Evolutionary conservation across 2,113 vertebrate genomes (phyloP).

Genomic region (Podarcis cretensis): DNA sequence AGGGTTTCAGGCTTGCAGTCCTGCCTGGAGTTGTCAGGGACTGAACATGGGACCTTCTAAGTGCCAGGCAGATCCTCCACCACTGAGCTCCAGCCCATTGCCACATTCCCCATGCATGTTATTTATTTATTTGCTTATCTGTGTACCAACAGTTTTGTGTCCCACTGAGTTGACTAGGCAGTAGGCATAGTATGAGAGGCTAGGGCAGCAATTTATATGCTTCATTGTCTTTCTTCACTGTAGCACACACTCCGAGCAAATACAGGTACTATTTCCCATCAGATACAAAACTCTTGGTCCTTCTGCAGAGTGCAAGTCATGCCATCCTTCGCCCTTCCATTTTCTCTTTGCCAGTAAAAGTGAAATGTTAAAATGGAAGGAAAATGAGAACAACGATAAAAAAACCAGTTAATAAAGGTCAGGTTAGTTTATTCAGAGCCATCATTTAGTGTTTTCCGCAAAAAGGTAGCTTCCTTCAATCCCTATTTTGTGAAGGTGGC

Average conservation of each 20-base stretch:
- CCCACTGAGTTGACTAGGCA: not conserved
- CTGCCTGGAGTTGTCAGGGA: no score
- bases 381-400: conserved; percentile 1
- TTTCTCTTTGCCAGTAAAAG: conserved; percentile 19
- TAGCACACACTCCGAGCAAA: not conserved
- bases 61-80: no score
- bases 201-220: not conserved
- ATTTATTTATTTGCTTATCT: not conserved
- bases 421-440: not conserved
- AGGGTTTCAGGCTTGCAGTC: no score
- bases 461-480: conserved; percentile 6
- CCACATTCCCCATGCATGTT: not conserved
- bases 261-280: not conserved
- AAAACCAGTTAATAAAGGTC: conserved; percentile 7
- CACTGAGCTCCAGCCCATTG: no score
- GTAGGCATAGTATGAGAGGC: not conserved
- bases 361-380: conserved; percentile 22
- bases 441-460: not conserved
- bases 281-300: not conserved
- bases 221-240: not conserved
- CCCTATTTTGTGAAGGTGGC: not conserved
- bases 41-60: no score
- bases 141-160: not conserved
- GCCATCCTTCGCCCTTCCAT: conserved; percentile 8
- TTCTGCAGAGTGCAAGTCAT: fast-evolving